Conservation (phyloP, 2,888 invertebrate species). For the Lathronympha strigana region DNA sequence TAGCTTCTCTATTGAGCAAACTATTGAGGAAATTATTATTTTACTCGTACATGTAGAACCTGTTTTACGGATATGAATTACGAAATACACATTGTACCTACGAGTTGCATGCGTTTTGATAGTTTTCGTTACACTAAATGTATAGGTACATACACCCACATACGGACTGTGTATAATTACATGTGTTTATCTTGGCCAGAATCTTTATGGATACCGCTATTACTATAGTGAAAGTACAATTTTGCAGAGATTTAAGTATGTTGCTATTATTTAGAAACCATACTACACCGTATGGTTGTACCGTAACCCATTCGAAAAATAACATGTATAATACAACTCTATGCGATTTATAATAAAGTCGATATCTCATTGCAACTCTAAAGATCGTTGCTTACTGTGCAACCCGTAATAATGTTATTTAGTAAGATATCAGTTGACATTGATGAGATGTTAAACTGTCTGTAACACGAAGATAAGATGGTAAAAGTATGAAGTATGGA, state of each 20-base stretch:
- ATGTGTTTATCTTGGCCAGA: background rate
- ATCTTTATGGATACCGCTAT: constrained; percentile 22
- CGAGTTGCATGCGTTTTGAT: background rate
- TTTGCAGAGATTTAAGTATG: constrained; percentile 15
- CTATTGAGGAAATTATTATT: no score
- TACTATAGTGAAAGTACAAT: constrained; percentile 22
- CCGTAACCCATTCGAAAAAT: background rate
- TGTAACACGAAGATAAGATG: constrained; percentile 4
- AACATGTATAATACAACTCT: background rate
- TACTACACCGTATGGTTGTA: background rate
- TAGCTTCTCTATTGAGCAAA: no score
- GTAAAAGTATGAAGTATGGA: background rate
- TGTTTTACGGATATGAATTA: no score
- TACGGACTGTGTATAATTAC: background rate
- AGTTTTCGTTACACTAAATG: background rate
- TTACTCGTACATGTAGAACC: no score
- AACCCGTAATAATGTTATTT: constrained; percentile 17
- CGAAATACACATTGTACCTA: no score
- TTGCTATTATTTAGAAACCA: constrained; percentile 31
- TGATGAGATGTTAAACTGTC: constrained; percentile 14
- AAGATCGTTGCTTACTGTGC: background rate
- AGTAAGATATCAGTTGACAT: constrained; percentile 14
- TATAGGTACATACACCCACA: background rate
- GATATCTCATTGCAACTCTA: background rate
- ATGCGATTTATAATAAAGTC: constrained; percentile 3